These are phyloP conservation scores for Hapalemur alaotrensis DNA, from an alignment of 2,797 vertebrate genomes.

Conservation along the genomic window DNA sequence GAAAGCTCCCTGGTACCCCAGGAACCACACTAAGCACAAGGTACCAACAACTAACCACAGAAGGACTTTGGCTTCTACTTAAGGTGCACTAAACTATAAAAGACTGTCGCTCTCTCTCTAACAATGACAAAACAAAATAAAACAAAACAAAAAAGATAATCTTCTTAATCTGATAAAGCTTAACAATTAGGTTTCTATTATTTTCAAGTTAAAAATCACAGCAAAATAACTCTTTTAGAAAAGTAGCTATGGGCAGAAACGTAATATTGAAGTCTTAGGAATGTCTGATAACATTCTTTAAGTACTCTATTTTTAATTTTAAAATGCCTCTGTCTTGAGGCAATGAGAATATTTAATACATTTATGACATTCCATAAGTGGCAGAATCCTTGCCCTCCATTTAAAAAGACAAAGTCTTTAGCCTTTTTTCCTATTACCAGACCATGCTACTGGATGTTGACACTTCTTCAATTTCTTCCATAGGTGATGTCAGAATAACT, in stretches of 20 bases:
- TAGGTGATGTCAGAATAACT: constrained; percentile 34
- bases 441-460: background rate
- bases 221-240: background rate
- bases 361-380: background rate
- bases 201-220: background rate
- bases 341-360: background rate
- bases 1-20: background rate
- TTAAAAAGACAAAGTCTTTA: background rate
- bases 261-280: background rate
- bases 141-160: background rate
- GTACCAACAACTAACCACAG: too few species aligned
- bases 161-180: background rate
- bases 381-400: background rate
- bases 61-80: background rate
- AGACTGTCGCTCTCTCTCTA: background rate
- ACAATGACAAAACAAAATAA: background rate
- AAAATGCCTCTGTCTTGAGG: background rate
- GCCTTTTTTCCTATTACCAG: background rate
- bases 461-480: constrained; percentile 46
- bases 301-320: background rate
- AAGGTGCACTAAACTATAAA: background rate
- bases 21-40: background rate
- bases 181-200: background rate
- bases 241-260: background rate
- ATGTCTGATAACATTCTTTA: background rate